Percentiles rank a stretch among this genome's conserved stretches.
Conservation (phyloP, 2,113 vertebrate genomes). For the Bufo bufo region DNA sequence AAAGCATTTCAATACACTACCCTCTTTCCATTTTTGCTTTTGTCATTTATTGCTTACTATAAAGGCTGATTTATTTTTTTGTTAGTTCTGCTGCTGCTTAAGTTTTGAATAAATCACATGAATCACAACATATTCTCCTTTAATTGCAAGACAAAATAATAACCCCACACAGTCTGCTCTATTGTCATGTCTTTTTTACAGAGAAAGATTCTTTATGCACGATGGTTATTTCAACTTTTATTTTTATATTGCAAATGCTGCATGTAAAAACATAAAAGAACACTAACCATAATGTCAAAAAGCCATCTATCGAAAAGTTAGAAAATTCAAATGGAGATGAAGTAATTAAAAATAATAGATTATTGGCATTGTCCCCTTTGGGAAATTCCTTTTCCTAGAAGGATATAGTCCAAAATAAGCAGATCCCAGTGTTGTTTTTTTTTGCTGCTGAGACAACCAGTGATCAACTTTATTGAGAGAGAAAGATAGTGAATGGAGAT, state of each 20-base stretch:
- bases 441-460: too few species aligned
- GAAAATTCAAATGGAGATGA: neutral
- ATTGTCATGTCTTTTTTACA: neutral
- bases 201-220: neutral
- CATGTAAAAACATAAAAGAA: neutral
- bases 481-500: too few species aligned
- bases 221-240: neutral
- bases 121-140: neutral
- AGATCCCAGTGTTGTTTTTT: too few species aligned
- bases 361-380: too few species aligned
- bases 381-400: too few species aligned
- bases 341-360: neutral
- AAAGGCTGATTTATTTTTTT: slow-evolving; percentile 17
- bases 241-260: neutral
- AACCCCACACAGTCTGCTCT: neutral
- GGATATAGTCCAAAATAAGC: too few species aligned
- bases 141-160: neutral
- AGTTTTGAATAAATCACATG: neutral
- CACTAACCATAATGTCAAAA: neutral
- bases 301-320: neutral
- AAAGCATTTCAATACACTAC: too few species aligned
- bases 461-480: too few species aligned
- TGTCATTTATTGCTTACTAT: slow-evolving; percentile 17
- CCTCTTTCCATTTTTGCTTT: neutral
- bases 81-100: neutral